Evolutionary conservation across 2,888 invertebrate genomes (phyloP).

Genomic region (Coremacera marginata): DNA sequence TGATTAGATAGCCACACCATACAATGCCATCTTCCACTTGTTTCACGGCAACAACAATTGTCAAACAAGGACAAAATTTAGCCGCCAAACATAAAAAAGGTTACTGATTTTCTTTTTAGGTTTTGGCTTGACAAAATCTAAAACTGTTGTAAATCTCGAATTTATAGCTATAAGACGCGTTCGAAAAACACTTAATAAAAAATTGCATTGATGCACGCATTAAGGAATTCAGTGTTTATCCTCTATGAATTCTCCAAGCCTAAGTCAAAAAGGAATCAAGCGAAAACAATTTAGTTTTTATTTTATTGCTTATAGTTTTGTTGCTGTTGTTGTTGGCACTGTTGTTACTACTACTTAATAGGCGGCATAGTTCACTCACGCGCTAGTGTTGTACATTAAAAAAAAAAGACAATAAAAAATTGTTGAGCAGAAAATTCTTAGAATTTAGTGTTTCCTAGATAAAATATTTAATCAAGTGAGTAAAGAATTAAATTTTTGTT

Average conservation of each 20-base stretch:
- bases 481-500: constrained; percentile 1
- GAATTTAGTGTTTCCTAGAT: constrained; percentile 18
- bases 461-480: constrained; percentile 37
- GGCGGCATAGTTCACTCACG: constrained; percentile 35
- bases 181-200: background rate
- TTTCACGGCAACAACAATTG: background rate
- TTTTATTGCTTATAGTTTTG: background rate
- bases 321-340: constrained; percentile 2
- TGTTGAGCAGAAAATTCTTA: constrained; percentile 22
- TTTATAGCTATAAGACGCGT: constrained; percentile 26
- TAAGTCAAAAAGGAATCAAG: no score
- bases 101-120: background rate
- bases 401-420: constrained; percentile 4
- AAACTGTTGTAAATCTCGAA: constrained; percentile 14
- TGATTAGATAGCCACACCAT: no score
- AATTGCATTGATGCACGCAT: constrained; percentile 19
- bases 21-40: background rate
- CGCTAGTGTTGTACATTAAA: background rate
- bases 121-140: background rate
- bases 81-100: constrained; percentile 13
- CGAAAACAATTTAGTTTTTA: background rate
- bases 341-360: background rate
- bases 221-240: no score
- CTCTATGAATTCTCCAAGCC: no score
- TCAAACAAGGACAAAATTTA: background rate